Base-by-base conservation (phyloP, 23 tunicate species). In the Halocynthia roretzi region DNA sequence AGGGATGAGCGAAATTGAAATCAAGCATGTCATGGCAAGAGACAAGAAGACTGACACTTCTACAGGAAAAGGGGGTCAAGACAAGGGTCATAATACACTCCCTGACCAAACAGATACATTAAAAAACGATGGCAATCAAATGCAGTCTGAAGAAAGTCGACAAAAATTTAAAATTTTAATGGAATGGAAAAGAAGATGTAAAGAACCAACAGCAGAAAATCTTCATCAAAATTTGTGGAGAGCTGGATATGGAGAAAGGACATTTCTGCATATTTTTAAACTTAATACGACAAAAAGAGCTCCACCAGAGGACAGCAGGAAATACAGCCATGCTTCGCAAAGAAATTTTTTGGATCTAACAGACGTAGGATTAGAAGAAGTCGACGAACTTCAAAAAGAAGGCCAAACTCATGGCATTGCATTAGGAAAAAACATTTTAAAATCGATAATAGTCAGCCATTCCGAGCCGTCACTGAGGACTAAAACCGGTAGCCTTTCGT, bases 111-210 rank as follows among this genome's bases (percentile, higher is more conserved):
- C 15, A 65, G 77, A 51, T 0, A n/a, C 53, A 2, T 49, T 10
- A 31, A 21, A 49, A 49, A 8, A 17, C 8, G 10, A 7, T 54
- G 40, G 61, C 44, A 52, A 75, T 18, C 51, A 75, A 40, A 12
- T 11, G 52, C 57, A 75, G 15, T 60, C 44, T 57, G 61, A 53
- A 56, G 64, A 75, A 4, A 52, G 50, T 57, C 10, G 54, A 49
- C 57, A 57, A 54, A 75, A 75, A 21, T 75, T 52, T 14, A 54
- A 9, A 19, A 51, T 75, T 12, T 14, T 75, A 75, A 22, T 54
- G 66, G 80, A 75, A 57, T 75, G 80, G 80, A 75, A 21, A 56
- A 55, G 48, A 4, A n/a, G 58, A 12, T 53, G 50, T 56, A 22
- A 6, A 56, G 80, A 57, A 60, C 80, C 80, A 5, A 75, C 80